Conservation (phyloP, 2,888 invertebrate species). For the Tolmerus cingulatus region DNA sequence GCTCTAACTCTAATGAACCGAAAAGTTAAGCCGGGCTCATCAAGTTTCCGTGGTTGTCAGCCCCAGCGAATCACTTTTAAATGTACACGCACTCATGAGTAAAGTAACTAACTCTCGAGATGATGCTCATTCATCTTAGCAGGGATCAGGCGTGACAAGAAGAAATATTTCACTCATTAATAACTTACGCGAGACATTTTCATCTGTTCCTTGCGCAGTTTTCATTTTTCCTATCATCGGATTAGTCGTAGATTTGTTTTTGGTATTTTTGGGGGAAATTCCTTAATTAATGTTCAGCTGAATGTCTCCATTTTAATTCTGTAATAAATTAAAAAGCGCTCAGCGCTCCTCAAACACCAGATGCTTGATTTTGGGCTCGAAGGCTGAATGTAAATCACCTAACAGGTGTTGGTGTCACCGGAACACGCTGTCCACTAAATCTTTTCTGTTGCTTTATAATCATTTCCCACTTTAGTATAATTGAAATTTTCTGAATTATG, state of each 20-base stretch:
- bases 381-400: background rate
- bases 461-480: background rate
- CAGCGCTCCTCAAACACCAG: background rate
- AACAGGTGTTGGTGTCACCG: background rate
- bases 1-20: background rate
- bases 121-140: slow-evolving; percentile 39
- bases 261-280: slow-evolving; percentile 9
- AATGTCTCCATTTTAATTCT: background rate
- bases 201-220: slow-evolving; percentile 40
- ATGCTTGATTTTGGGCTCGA: background rate
- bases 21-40: background rate
- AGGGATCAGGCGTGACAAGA: slow-evolving; percentile 45
- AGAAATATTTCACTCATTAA: slow-evolving; percentile 48
- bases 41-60: background rate
- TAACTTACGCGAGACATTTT: slow-evolving; percentile 44
- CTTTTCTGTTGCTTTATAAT: background rate
- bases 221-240: slow-evolving; percentile 45
- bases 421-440: background rate
- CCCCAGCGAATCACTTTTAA: background rate
- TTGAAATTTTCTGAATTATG: background rate
- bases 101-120: slow-evolving; percentile 9
- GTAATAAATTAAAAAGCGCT: background rate
- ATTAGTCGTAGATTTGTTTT: slow-evolving; percentile 41
- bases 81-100: background rate
- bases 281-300: slow-evolving; percentile 21